Conservation (phyloP, 53 echinoderm and acorn worm species). For the Arbacia lixula region DNA sequence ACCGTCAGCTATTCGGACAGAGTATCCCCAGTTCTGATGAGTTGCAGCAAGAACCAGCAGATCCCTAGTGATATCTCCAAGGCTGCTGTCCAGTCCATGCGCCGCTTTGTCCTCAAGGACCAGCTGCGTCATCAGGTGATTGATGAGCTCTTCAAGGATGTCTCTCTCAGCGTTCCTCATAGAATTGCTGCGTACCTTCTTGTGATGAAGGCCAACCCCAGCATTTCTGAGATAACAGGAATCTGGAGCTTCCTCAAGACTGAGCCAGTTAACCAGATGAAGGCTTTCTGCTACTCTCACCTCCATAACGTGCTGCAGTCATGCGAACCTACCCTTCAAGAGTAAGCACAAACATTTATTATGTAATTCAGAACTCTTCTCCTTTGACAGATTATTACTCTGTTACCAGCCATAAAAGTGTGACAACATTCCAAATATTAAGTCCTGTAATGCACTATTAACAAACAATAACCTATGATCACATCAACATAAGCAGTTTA, state of each 20-base stretch:
- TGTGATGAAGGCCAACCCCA: conserved; percentile 75
- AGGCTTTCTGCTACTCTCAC: conserved; percentile 85
- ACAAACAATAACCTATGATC: too few species aligned
- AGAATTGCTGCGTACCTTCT: conserved; percentile 82
- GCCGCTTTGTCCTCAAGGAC: conserved; percentile 70
- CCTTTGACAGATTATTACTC: too few species aligned
- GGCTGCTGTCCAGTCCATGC: conserved; percentile 85
- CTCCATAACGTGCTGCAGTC: conserved; percentile 81
- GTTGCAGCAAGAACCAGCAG: conserved; percentile 70
- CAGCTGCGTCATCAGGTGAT: conserved; percentile 54
- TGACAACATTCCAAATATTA: too few species aligned
- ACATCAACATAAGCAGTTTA: too few species aligned
- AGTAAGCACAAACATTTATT: conserved; percentile 74
- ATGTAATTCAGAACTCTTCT: too few species aligned
- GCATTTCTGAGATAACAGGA: conserved; percentile 53
- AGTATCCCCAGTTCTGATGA: conserved; percentile 54
- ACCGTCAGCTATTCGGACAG: conserved; percentile 49
- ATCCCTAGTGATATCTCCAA: conserved; percentile 75
- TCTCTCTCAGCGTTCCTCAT: conserved; percentile 54
- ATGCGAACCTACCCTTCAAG: conserved; percentile 72
- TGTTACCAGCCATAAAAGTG: too few species aligned
- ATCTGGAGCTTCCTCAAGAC: conserved; percentile 67
- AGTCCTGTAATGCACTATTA: too few species aligned
- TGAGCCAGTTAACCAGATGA: conserved; percentile 81
- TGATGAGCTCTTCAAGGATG: conserved; percentile 64